Base-by-base conservation (phyloP, 2,888 invertebrate species). In the Alcis repandata region DNA sequence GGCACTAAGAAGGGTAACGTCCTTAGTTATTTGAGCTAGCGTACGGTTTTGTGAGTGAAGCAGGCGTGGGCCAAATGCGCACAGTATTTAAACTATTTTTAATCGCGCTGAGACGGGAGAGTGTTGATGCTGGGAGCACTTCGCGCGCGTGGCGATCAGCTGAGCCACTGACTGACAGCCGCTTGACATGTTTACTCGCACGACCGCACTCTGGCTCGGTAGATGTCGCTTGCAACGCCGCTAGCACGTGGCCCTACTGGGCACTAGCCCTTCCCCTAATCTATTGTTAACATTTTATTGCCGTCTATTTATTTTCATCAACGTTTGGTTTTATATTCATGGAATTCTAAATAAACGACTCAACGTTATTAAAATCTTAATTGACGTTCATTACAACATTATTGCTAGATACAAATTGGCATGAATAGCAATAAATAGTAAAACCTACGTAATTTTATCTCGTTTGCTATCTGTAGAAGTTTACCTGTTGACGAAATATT, bases 1-100 rank as follows among this genome's bases (percentile, higher is more conserved):
- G 89, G 98, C 98, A 89, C 95, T 99, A 77, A 98, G 97, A 95
- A 96, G 98, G 98, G 99, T 99, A 96, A 95, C 80, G 90, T 90
- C 86, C 96, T 90, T 80, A 78, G 79, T 86, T 91, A 90, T 90
- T 96, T 83, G 78, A 80, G 76, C 82, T 82, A 81, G 79, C 66
- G 60, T 82, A 81, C 69, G 79, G 73, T 75, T 81, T 86, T 85
- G 88, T 86, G 87, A 73, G 88, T 84, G 75, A 75, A 76, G 67
- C 81, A 79, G 78, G 81, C 84, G 86, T 87, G 82, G 87, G 91
- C 91, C 88, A 91, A 90, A 90, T 91, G 91, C 89, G 91, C 85
- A 85, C 84, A 79, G 80, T 27, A 27, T 27, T 27, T 27, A 27
- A 86, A 89, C 91, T 92, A 92, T 93, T 93, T 92, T 84, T 92